phyloP scores from a whole-genome alignment of 2,888 invertebrate species.

The Amiota communis region DNA sequence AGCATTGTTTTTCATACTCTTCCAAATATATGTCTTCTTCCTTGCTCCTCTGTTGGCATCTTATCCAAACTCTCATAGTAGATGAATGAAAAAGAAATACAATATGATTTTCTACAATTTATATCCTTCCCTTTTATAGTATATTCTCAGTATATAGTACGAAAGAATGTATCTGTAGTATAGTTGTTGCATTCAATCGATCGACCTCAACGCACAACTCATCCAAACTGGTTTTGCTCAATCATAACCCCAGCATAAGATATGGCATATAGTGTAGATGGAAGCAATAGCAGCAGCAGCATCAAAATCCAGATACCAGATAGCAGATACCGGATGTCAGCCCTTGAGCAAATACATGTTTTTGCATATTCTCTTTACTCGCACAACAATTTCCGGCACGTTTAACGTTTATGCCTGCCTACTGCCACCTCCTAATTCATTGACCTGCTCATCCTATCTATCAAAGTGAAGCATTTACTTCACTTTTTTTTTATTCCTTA shows the following conservation, averaged over 20 bases:
- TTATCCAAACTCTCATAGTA: background rate
- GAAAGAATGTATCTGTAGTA: background rate
- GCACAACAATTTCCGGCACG: conserved; percentile 9
- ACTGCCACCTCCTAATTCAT: conserved; percentile 19
- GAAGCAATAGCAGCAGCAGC: background rate
- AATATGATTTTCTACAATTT: conserved; percentile 49
- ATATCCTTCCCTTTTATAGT: background rate
- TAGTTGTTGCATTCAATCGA: conserved; percentile 3
- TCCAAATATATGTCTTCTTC: background rate
- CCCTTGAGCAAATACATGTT: conserved; percentile 58
- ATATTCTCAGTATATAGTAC: too few species aligned
- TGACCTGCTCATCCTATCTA: conserved; percentile 11
- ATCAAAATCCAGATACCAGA: background rate
- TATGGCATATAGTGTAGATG: background rate
- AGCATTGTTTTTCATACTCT: background rate
- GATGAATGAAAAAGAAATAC: conserved; percentile 25
- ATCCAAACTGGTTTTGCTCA: background rate
- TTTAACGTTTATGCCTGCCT: background rate
- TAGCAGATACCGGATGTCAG: conserved; percentile 42
- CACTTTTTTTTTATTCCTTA: conserved; percentile 8
- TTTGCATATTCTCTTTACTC: conserved; percentile 48
- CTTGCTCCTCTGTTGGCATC: background rate
- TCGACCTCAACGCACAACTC: conserved; percentile 2
- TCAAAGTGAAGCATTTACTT: background rate
- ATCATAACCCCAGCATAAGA: background rate